Percentiles rank a stretch among this genome's conserved stretches.
phyloP scores from a whole-genome alignment of 2,797 vertebrate genomes.

The Phylloscopus collybita region DNA sequence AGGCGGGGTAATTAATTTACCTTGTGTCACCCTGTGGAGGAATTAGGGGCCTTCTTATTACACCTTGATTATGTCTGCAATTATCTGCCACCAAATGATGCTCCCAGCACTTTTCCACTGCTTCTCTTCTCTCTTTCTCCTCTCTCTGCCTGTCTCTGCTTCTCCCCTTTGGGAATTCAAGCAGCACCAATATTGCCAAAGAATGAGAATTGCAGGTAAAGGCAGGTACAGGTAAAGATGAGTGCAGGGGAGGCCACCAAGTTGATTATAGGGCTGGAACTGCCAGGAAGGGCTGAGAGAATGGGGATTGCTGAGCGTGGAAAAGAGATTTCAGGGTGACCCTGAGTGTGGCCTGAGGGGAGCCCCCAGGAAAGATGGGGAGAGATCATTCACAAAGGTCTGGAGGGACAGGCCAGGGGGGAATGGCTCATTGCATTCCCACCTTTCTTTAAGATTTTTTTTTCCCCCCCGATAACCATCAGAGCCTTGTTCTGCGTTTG shows the following conservation, averaged over 20 bases:
- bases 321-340: neutral
- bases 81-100: constrained; percentile 25
- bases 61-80: constrained; percentile 69
- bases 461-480: no score
- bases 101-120: constrained; percentile 11
- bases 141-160: neutral
- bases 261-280: neutral
- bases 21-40: neutral
- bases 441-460: no score
- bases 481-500: no score
- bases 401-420: neutral
- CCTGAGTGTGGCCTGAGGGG: neutral
- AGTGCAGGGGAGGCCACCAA: neutral
- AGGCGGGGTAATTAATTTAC: constrained; percentile 15
- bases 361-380: neutral
- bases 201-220: neutral
- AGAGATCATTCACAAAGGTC: no score
- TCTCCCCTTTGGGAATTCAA: neutral
- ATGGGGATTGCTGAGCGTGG: neutral
- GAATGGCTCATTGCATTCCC: neutral
- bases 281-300: neutral
- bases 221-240: no score
- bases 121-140: constrained; percentile 14
- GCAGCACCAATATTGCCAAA: neutral
- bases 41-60: constrained; percentile 9